These are phyloP conservation scores for Myrmecobius fasciatus DNA, from an alignment of 2,113 vertebrate species.

Conservation along the genomic window DNA sequence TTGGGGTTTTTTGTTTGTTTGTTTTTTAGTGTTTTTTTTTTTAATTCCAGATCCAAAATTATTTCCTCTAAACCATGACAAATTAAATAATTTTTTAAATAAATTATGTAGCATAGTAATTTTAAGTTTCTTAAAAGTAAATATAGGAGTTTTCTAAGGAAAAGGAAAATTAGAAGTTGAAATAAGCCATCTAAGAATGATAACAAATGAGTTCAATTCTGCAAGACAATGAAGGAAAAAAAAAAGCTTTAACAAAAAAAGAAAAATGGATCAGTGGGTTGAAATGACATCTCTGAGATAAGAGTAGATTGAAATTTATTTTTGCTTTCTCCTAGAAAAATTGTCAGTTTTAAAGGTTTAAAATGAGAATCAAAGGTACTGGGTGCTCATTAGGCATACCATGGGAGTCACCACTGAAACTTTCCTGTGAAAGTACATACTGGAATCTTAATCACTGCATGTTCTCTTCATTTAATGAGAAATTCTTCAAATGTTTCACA, in stretches of 20 bases:
- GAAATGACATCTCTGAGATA: neutral
- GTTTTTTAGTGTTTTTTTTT: no score
- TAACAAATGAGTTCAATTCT: neutral
- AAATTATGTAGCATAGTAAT: neutral
- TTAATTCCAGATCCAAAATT: neutral
- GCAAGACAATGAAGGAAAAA: neutral
- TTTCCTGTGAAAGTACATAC: neutral
- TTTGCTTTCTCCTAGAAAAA: neutral
- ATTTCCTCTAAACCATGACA: neutral
- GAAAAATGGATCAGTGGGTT: neutral
- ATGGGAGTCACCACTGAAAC: neutral
- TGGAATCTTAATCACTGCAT: neutral
- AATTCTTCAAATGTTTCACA: neutral
- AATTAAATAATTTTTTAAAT: neutral
- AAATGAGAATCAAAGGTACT: neutral
- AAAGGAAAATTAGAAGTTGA: neutral
- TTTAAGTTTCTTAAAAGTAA: neutral
- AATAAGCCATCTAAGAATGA: neutral
- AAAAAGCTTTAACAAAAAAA: neutral
- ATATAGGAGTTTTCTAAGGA: neutral
- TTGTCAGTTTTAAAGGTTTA: neutral
- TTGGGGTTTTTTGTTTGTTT: neutral
- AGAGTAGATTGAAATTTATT: neutral
- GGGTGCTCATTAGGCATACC: neutral
- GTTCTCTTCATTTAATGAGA: neutral